Conservation (phyloP, 2,113 vertebrate species). For the Psophia crepitans region DNA sequence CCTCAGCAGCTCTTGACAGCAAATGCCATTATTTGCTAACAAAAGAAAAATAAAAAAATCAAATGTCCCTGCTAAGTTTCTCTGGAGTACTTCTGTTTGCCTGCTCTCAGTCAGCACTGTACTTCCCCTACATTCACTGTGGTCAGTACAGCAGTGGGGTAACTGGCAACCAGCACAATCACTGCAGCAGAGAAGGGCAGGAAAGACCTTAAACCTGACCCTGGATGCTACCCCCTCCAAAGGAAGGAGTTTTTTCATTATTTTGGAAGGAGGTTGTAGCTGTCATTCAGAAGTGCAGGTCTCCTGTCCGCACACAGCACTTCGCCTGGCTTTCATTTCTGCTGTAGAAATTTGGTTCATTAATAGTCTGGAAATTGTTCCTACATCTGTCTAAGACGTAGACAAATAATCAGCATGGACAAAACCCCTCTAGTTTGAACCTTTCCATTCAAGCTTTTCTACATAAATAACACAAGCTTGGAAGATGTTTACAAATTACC, state of each 20-base stretch:
- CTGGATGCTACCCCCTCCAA: not conserved
- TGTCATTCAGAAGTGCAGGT: not conserved
- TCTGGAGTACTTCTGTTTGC: not conserved
- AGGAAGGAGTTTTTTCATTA: not conserved
- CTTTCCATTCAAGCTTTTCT: not conserved
- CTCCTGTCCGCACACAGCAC: not conserved
- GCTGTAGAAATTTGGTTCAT: not conserved
- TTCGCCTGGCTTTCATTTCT: not conserved
- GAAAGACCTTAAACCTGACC: not conserved
- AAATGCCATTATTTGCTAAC: not conserved
- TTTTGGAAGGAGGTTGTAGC: not conserved
- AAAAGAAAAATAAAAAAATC: not conserved
- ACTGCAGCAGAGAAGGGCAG: not conserved
- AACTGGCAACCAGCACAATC: not conserved
- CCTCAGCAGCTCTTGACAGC: not conserved
- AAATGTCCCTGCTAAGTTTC: not conserved
- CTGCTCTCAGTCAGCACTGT: not conserved
- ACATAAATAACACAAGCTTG: fast-evolving
- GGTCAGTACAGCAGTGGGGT: not conserved
- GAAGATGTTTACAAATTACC: not conserved
- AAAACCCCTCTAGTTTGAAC: not conserved
- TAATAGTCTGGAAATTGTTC: not conserved
- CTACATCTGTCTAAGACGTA: not conserved
- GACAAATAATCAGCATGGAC: not conserved
- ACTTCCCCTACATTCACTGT: not conserved